A percentile compares a stretch with the other conserved stretches of the same genome.
phyloP scores from a whole-genome alignment of 37 sponge, comb jelly and placozoan species.

The Eunapius fragilis region DNA sequence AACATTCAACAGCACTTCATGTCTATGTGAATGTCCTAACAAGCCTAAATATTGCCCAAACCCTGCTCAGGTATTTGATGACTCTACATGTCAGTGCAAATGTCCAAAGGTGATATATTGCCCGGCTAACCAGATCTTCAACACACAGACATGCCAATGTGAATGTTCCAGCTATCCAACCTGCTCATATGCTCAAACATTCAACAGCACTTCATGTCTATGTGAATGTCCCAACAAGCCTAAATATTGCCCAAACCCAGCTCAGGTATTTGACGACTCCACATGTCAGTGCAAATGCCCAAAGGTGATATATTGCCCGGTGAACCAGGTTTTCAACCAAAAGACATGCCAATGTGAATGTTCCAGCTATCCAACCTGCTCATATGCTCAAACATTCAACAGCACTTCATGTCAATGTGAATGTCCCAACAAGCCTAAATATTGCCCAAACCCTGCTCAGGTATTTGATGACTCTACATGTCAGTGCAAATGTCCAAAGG shows the following conservation, averaged over 20 bases:
- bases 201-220: not conserved
- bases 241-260: not conserved
- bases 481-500: constrained; percentile 10
- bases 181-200: not conserved
- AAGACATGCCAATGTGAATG: constrained; percentile 19
- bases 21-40: not conserved
- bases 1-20: too few relatives aligned
- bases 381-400: not conserved
- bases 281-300: constrained; percentile 9
- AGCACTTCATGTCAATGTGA: not conserved
- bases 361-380: not conserved
- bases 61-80: not conserved
- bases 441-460: not conserved
- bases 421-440: not conserved
- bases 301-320: not conserved
- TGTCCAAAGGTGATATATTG: constrained; percentile 1
- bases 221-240: constrained; percentile 5
- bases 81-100: not conserved
- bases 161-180: not conserved
- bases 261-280: constrained; percentile 4
- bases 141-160: constrained; percentile 19
- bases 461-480: constrained; percentile 3
- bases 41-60: not conserved
- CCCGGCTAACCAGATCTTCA: not conserved
- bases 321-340: not conserved